Evolutionary conservation across 2,888 invertebrate genomes (phyloP).

Genomic region (Opisthograptis luteolata): DNA sequence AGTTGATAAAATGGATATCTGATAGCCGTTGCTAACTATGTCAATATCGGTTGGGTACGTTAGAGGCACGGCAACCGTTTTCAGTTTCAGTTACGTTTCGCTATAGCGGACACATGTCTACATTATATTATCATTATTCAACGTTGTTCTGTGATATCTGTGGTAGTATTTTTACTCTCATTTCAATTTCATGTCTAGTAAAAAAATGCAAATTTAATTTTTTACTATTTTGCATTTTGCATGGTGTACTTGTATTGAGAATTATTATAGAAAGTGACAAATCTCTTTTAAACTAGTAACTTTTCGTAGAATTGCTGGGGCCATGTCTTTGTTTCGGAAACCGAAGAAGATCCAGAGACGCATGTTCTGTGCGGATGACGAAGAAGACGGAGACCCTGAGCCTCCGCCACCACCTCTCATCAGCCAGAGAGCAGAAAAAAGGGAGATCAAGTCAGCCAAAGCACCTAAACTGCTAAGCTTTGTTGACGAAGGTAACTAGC

Average conservation of each 20-base stretch:
- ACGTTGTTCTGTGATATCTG: too few species aligned
- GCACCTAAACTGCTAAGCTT: conserved; percentile 89
- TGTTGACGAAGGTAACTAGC: conserved; percentile 86
- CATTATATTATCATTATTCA: too few species aligned
- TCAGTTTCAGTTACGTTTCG: too few species aligned
- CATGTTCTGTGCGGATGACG: conserved; percentile 89
- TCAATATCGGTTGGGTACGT: too few species aligned
- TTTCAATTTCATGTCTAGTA: too few species aligned
- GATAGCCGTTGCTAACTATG: too few species aligned
- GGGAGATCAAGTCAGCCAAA: conserved; percentile 82
- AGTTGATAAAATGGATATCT: too few species aligned
- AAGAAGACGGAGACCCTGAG: conserved; percentile 85
- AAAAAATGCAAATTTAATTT: too few species aligned
- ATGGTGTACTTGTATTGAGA: background rate
- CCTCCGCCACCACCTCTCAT: conserved; percentile 80
- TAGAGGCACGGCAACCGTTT: too few species aligned
- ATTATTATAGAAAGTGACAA: background rate
- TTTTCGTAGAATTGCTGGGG: conserved; percentile 11
- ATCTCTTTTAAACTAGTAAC: background rate
- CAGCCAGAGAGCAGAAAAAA: conserved; percentile 71
- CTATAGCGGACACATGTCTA: too few species aligned
- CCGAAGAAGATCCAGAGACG: conserved; percentile 93
- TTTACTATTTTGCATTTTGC: too few species aligned
- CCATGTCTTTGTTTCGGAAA: conserved; percentile 94
- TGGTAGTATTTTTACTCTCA: too few species aligned